Evolutionary conservation across 2,888 invertebrate genomes (phyloP), one percentile per base, ranked within the genome.

Genomic region (Luffia ferchaultella): DNA sequence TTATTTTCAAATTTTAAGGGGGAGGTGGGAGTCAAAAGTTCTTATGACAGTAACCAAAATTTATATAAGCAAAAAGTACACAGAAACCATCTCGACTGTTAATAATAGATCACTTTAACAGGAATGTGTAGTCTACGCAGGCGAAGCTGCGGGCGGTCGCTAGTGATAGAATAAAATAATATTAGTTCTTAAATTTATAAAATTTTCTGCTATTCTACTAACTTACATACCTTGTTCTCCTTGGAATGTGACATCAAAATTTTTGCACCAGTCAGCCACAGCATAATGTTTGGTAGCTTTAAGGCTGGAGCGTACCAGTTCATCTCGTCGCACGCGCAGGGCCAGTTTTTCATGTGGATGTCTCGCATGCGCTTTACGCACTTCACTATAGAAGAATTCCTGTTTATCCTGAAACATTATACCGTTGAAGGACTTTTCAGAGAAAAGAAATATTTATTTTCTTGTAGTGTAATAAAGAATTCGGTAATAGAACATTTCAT

Each of bases 171-270:
- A n/a, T n/a, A n/a, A n/a, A n/a, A n/a, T n/a, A n/a, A n/a, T n/a
- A n/a, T n/a, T n/a, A n/a, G n/a, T n/a, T n/a, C n/a, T n/a, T n/a
- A n/a, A n/a, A n/a, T n/a, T n/a, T n/a, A n/a, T n/a, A n/a, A n/a
- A n/a, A n/a, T n/a, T n/a, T n/a, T n/a, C n/a, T n/a, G n/a, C n/a
- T n/a, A n/a, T n/a, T n/a, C n/a, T n/a, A n/a, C n/a, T n/a, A n/a
- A n/a, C n/a, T n/a, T n/a, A n/a, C n/a, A n/a, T n/a, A 92, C 95
- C 97, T 86, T 95, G 95, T 72, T 97, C 97, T n/a, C 95, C 96
- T 69, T 92, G 90, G 76, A 97, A 97, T 51, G 90, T 90, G 55
- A 97, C 91, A 79, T 97, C 96, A 72, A 97, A 96, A 83, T 93
- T 95, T 67, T 93, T 89, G 75, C 96, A 96, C 97, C 97, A 97